phyloP scores from a whole-genome alignment of 2,797 vertebrate species.

The Lagodon rhomboides region DNA sequence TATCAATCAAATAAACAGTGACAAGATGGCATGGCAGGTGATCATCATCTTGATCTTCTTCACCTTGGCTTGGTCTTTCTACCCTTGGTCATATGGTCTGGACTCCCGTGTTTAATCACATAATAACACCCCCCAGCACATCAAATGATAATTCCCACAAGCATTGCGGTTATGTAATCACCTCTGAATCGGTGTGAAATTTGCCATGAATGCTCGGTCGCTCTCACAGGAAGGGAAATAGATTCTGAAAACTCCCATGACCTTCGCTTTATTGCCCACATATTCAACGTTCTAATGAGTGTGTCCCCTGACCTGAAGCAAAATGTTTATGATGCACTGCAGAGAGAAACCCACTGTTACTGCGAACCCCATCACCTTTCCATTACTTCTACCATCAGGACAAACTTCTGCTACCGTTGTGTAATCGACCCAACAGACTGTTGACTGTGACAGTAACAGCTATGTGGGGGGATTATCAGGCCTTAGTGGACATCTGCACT shows the following conservation, averaged over 20 bases:
- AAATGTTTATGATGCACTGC: background rate
- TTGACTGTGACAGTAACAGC: constrained; percentile 24
- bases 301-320: constrained; percentile 9
- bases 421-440: constrained; percentile 22
- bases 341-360: constrained; percentile 8
- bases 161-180: constrained; percentile 19
- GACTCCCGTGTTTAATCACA: background rate
- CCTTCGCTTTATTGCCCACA: background rate
- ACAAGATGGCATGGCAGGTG: background rate
- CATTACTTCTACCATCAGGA: constrained; percentile 12
- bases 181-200: constrained; percentile 12
- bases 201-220: background rate
- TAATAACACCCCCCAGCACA: background rate
- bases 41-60: background rate
- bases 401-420: constrained; percentile 24
- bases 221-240: background rate
- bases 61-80: background rate
- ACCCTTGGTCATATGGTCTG: background rate
- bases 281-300: background rate
- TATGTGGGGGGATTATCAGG: constrained; percentile 22
- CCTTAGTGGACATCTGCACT: constrained; percentile 30
- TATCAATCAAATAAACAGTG: constrained; percentile 2
- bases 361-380: constrained; percentile 9
- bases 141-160: constrained; percentile 18
- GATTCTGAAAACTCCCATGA: background rate